phyloP scores from a whole-genome alignment of 2,113 vertebrate genomes.

The Notothenia rossii region DNA sequence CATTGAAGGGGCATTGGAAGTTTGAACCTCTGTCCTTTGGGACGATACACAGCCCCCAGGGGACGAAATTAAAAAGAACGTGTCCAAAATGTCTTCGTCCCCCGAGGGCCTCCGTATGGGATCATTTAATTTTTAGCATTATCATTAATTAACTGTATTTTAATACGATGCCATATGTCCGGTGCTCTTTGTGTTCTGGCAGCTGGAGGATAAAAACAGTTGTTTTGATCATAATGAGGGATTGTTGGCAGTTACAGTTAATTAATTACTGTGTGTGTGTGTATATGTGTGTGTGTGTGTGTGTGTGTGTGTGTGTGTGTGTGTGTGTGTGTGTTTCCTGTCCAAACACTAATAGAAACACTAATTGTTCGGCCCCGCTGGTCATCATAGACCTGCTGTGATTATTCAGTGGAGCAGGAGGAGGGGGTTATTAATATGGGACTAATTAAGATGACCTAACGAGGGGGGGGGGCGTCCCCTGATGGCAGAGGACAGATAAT shows the following conservation, averaged over 20 bases:
- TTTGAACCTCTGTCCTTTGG: too few relatives aligned
- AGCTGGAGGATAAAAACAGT: background rate
- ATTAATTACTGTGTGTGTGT: slow-evolving; percentile 25
- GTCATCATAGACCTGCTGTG: slow-evolving; percentile 39
- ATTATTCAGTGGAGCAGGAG: background rate
- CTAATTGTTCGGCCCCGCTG: slow-evolving; percentile 35
- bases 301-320: slow-evolving; percentile 16
- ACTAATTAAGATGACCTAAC: slow-evolving; percentile 55
- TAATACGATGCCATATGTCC: background rate
- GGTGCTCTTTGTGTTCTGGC: background rate
- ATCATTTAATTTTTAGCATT: too few relatives aligned
- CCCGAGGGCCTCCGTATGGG: too few relatives aligned
- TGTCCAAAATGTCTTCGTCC: too few relatives aligned
- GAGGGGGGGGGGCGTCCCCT: slow-evolving; percentile 4
- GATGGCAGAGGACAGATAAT: slow-evolving; percentile 33
- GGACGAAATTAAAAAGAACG: too few relatives aligned
- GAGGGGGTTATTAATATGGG: slow-evolving; percentile 25
- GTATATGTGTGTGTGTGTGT: slow-evolving; percentile 8
- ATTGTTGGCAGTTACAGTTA: background rate
- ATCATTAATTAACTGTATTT: too few relatives aligned
- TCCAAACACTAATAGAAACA: slow-evolving; percentile 41
- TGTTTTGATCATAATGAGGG: background rate
- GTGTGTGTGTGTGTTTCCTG: slow-evolving; percentile 18
- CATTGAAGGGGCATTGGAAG: too few relatives aligned
- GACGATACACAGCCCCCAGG: too few relatives aligned